Base-by-base conservation (phyloP, 2,797 vertebrate genomes). In the Sebastes taczanowskii region DNA sequence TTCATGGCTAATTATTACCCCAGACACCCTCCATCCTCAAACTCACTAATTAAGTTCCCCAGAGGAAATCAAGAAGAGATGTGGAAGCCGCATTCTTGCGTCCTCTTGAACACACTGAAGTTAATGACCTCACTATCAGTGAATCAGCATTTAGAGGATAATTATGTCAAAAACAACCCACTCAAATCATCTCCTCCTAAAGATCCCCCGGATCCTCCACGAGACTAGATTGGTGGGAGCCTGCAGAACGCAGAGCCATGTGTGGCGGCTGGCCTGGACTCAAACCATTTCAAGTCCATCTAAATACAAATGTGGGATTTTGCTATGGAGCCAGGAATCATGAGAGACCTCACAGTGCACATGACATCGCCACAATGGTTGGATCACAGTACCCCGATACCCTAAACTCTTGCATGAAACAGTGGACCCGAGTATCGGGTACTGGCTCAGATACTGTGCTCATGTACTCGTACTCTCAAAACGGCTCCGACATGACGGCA, bases 91-190 rank as follows among this genome's bases (percentile, higher is more conserved):
- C 70, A 87, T 84, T 69, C 71, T 60, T 82, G 20, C 10, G 16
- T 35, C 77, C 63, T 79, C 73, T 49, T 78, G 74, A 86, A 79
- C 70, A 62, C 42, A 84, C 61, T 80, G 20, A 42, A 83, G 72
- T 79, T 89, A 94, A 94, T 84, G 82, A 84, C 82, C 59, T 77
- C 71, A 16, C 81, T 90, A 93, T 93, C 84, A 74, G 81, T 38
- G 29, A 87, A 90, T 90, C 84, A 80, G 87, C 69, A 59, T 78
- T 91, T 77, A 74, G 35, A 60, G 49, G 74, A 82, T 76, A 85
- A 89, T 86, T 76, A 83, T 34, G 62, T 68, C 18, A 79, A 74
- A 82, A 79, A 80, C 70, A 77, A 80, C 46, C 56, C 53, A 49
- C 58, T 72, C 29, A 60, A 65, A 70, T 80, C 53, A 52, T 10